Evolutionary conservation across 2,797 vertebrate species (phyloP).

Genomic region (Sebastiscus albofasciatus): DNA sequence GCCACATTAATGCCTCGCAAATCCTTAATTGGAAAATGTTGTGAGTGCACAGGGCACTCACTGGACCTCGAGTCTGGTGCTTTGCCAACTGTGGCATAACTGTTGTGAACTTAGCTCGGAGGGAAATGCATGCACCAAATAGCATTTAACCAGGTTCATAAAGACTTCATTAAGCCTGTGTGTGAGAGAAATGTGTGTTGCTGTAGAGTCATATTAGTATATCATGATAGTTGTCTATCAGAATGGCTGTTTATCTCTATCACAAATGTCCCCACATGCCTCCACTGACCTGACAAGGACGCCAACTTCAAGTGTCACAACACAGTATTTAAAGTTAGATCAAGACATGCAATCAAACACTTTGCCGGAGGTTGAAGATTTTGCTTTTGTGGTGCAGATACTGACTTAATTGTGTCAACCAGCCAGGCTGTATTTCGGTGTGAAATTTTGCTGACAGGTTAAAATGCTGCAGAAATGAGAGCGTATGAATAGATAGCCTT

Average conservation of each 20-base stretch:
- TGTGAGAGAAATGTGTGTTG: slow-evolving; percentile 3
- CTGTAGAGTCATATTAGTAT: slow-evolving; percentile 8
- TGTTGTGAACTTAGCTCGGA: slow-evolving; percentile 43
- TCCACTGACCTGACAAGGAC: slow-evolving; percentile 48
- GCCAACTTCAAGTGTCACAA: slow-evolving; percentile 46
- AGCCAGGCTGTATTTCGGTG: not conserved
- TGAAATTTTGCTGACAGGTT: not conserved
- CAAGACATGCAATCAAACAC: slow-evolving; percentile 29
- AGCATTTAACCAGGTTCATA: slow-evolving; percentile 51
- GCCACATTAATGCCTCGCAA: slow-evolving; percentile 67
- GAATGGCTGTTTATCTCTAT: slow-evolving; percentile 51
- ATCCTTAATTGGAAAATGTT: slow-evolving; percentile 71
- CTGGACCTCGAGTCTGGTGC: slow-evolving; percentile 37
- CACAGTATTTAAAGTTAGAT: slow-evolving; percentile 20
- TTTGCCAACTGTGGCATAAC: slow-evolving; percentile 59
- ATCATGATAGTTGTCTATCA: slow-evolving; percentile 42
- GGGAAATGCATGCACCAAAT: slow-evolving; percentile 34
- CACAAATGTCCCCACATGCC: slow-evolving; percentile 31
- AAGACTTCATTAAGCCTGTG: slow-evolving; percentile 42
- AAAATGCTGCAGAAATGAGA: not conserved
- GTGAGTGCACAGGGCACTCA: slow-evolving; percentile 52
- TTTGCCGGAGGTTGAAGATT: slow-evolving; percentile 3
- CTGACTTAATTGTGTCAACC: not conserved
- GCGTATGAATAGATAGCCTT: not conserved
- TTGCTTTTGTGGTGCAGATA: not conserved